These are phyloP conservation scores for Apamea sordens DNA, from an alignment of 2,888 invertebrate genomes.

Conservation along the genomic window DNA sequence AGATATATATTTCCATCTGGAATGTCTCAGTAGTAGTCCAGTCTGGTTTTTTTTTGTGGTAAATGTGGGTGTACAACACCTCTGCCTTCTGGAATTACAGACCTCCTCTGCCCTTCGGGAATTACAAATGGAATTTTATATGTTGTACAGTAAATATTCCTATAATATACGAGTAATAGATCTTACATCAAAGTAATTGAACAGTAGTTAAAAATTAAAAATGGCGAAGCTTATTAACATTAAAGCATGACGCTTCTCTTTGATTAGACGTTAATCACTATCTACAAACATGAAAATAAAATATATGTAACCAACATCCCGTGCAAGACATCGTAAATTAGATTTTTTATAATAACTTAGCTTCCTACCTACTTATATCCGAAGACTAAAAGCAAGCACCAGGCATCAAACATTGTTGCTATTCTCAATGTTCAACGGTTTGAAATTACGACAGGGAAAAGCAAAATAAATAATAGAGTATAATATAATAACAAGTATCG, in stretches of 20 bases:
- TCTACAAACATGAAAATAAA: not conserved
- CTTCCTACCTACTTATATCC: not conserved
- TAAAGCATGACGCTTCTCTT: not conserved
- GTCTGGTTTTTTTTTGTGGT: not conserved
- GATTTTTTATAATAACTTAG: not conserved
- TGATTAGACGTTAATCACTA: not conserved
- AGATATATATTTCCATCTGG: not conserved
- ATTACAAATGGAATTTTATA: not conserved
- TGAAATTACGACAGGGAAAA: slow-evolving; percentile 5
- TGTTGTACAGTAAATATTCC: not conserved
- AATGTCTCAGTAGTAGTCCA: not conserved
- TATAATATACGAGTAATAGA: not conserved
- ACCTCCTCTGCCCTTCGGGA: too few relatives aligned
- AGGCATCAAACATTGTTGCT: not conserved
- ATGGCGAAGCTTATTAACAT: not conserved
- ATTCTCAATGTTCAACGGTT: not conserved
- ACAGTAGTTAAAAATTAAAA: not conserved
- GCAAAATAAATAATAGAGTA: slow-evolving; percentile 6
- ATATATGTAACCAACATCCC: not conserved
- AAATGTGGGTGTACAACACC: not conserved
- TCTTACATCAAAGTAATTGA: not conserved
- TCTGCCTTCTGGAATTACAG: too few relatives aligned
- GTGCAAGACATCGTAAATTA: not conserved
- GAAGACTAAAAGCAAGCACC: not conserved
- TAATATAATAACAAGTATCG: not conserved